Percentiles rank a stretch among this genome's conserved stretches.
Evolutionary conservation across 2,888 invertebrate species (phyloP).

Genomic region (Strigamia crassipes): DNA sequence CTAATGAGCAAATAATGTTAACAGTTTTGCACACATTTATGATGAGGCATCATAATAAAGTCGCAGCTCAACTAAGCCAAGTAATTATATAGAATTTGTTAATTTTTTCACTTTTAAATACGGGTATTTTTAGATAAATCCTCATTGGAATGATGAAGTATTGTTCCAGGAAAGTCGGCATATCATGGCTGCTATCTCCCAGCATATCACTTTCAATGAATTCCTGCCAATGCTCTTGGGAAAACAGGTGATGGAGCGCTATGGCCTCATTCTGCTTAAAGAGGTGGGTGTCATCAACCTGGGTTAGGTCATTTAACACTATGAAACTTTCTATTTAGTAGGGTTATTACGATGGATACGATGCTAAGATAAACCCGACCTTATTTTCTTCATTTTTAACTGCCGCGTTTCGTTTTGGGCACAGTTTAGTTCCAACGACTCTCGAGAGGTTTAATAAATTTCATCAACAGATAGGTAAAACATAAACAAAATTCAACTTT

Average conservation of each 20-base stretch:
- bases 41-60: slow-evolving; percentile 50
- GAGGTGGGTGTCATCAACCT: slow-evolving; percentile 49
- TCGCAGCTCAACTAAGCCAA: slow-evolving; percentile 35
- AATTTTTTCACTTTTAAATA: slow-evolving; percentile 27
- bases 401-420: slow-evolving; percentile 50
- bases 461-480: slow-evolving; percentile 49
- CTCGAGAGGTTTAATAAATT: slow-evolving; percentile 50
- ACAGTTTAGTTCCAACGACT: slow-evolving; percentile 51
- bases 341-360: slow-evolving; percentile 51
- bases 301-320: neutral
- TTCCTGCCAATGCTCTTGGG: slow-evolving; percentile 62
- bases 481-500: neutral
- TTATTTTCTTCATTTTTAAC: slow-evolving; percentile 50
- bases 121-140: slow-evolving; percentile 47
- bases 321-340: slow-evolving; percentile 24
- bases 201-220: slow-evolving; percentile 61
- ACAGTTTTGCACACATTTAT: slow-evolving; percentile 50
- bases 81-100: slow-evolving; percentile 37
- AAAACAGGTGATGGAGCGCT: slow-evolving; percentile 56
- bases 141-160: slow-evolving; percentile 50
- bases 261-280: slow-evolving; percentile 56
- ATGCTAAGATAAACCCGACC: slow-evolving; percentile 49
- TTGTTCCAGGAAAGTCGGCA: slow-evolving; percentile 53
- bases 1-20: slow-evolving; percentile 50
- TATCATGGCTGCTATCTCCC: slow-evolving; percentile 57